Base-by-base conservation (phyloP, 2,113 vertebrate genomes). In the Cyphomyrus plagiostoma region DNA sequence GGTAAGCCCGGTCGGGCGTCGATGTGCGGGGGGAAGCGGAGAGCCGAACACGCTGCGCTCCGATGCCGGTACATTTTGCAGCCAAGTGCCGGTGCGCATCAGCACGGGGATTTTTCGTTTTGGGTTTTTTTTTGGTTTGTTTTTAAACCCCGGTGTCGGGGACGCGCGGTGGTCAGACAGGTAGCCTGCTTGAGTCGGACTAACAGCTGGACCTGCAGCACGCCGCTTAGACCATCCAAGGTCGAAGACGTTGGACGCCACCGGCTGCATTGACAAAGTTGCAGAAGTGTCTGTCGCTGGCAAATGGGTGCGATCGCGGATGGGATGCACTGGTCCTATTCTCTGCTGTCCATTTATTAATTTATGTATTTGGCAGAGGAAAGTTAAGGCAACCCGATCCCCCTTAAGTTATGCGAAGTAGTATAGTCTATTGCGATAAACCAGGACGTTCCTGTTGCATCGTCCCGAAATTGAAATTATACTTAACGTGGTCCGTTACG, bases 1-100 rank as follows among this genome's bases (percentile, higher is more conserved):
- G 95, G 96, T 96, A 95, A 88, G 92, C 2, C 17, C 17, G 50
- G 17, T 26, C 49, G 50, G 21, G 17, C 26, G 85, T 52, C n/a
- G 85, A 49, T 23, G 48, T 10, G 13, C 46, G 46, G n/a, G 9
- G 39, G 82, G 9, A 23, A 10, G 42, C 80, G 83, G 42, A 86
- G 42, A 48, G 15, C 49, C 17, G 23, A n/a, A 30, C 48, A 26
- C 46, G 48, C 49, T 30, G 84, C 46, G 45, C 48, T 49, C 45
- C 42, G 39, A n/a, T 46, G 46, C 82, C 35, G 82, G 46, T 45
- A n/a, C 42, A 48, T 13, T 84, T 84, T 52, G 84, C 84, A 48
- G 13, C n/a, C 50, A 15, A 50, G 50, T 26, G 50, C 26, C 85
- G 50, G 13, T 8, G 23, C 13, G 3, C n/a, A 26, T 53, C 45